Evolutionary conservation across 2,888 invertebrate genomes (phyloP).

Genomic region (Aplocera efformata): DNA sequence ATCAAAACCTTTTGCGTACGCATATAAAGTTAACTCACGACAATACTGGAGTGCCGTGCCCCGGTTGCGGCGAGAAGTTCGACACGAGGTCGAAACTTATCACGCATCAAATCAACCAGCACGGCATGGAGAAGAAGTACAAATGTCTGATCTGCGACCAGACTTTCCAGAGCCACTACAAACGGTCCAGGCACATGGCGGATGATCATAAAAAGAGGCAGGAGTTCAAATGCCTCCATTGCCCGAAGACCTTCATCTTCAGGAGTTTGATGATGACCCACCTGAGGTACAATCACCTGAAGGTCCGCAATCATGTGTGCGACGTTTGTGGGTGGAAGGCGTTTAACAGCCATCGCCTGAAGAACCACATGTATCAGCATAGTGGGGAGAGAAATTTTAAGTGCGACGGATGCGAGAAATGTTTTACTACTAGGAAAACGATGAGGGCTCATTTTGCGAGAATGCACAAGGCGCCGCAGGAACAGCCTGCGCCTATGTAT

Average conservation of each 20-base stretch:
- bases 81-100: constrained; percentile 69
- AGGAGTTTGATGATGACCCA: constrained; percentile 74
- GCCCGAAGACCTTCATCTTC: constrained; percentile 69
- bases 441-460: constrained; percentile 66
- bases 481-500: constrained; percentile 16
- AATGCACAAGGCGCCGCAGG: constrained; percentile 57
- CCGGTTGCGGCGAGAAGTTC: constrained; percentile 70
- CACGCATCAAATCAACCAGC: constrained; percentile 68
- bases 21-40: constrained; percentile 66
- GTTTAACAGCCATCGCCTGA: constrained; percentile 70
- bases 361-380: constrained; percentile 73
- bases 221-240: constrained; percentile 67
- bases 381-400: constrained; percentile 73
- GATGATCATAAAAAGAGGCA: constrained; percentile 61
- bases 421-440: constrained; percentile 68
- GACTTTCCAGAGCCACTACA: constrained; percentile 64
- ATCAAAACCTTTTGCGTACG: constrained; percentile 47
- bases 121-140: constrained; percentile 71
- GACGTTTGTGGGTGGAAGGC: constrained; percentile 69
- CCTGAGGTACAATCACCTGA: constrained; percentile 61
- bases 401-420: constrained; percentile 65
- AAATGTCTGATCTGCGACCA: constrained; percentile 70
- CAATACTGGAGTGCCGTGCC: constrained; percentile 54
- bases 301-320: constrained; percentile 63
- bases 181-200: constrained; percentile 67